Conservation (phyloP, 1,140 invertebrate genomes). For the Drosophila burlai region DNA sequence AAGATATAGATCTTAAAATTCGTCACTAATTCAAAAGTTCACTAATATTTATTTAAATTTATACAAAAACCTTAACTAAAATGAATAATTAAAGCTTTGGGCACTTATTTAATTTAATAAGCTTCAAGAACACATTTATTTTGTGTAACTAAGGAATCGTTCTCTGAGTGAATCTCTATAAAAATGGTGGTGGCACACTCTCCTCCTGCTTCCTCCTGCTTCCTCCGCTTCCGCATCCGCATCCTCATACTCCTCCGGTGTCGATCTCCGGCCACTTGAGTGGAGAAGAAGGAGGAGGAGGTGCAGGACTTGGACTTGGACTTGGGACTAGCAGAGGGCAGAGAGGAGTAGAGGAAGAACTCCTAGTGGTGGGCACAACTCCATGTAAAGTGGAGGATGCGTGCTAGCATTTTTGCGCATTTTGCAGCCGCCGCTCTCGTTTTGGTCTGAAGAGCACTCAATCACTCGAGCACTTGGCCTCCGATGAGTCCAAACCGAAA, state of each 20-base stretch:
- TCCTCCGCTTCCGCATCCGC: neutral
- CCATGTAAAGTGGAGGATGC: slow-evolving; percentile 17
- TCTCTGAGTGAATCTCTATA: slow-evolving; percentile 9
- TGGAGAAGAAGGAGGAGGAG: neutral
- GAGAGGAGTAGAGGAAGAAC: neutral
- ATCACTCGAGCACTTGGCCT: slow-evolving; percentile 35
- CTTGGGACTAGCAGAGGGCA: neutral
- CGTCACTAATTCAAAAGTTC: neutral
- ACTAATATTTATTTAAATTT: neutral
- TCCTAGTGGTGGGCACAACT: neutral
- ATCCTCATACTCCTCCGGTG: slow-evolving; percentile 28
- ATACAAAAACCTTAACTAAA: neutral
- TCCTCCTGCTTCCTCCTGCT: slow-evolving; percentile 6
- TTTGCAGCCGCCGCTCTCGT: slow-evolving; percentile 58
- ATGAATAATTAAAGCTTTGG: neutral
- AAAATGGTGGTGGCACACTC: slow-evolving; percentile 48
- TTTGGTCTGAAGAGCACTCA: slow-evolving; percentile 62
- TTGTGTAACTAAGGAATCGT: neutral
- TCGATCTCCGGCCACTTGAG: slow-evolving; percentile 43
- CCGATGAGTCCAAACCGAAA: slow-evolving; percentile 13
- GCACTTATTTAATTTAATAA: neutral
- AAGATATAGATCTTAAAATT: no score
- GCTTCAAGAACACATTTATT: no score
- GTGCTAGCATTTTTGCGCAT: slow-evolving; percentile 65
- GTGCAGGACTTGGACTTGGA: neutral